phyloP scores from a whole-genome alignment of 1,140 invertebrate species.

The Euwallacea fornicatus region DNA sequence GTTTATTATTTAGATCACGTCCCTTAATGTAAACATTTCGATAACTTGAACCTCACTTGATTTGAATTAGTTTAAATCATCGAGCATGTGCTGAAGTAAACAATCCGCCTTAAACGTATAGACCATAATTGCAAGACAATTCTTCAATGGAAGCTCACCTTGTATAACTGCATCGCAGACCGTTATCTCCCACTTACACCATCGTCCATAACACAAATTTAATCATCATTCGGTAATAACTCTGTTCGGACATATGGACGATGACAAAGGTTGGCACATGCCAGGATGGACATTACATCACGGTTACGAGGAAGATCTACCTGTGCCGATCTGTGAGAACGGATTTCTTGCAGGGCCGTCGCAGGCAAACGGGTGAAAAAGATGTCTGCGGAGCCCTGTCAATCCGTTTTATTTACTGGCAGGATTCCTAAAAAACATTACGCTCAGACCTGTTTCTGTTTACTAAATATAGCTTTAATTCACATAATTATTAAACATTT shows the following conservation, averaged over 20 bases:
- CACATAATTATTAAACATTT: too few species aligned
- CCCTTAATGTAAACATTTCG: too few species aligned
- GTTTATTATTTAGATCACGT: too few species aligned
- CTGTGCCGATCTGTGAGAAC: slow-evolving; percentile 6
- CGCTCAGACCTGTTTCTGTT: too few species aligned
- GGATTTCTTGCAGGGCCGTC: not conserved
- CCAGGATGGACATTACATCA: slow-evolving; percentile 30
- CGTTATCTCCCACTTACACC: not conserved
- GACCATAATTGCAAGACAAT: too few species aligned
- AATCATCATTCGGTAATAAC: slow-evolving; percentile 10
- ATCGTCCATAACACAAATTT: slow-evolving; percentile 7
- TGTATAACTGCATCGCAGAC: slow-evolving; percentile 1
- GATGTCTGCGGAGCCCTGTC: slow-evolving; percentile 19
- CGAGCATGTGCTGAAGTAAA: too few species aligned
- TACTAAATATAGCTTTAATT: too few species aligned
- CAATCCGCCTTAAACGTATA: too few species aligned
- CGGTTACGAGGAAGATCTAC: slow-evolving; percentile 17
- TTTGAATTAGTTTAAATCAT: too few species aligned
- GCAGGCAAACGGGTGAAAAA: slow-evolving; percentile 12
- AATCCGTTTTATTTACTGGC: slow-evolving; percentile 4
- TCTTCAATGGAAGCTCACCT: not conserved
- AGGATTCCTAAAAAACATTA: too few species aligned
- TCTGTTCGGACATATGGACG: slow-evolving; percentile 8
- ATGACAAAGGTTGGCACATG: slow-evolving; percentile 29
- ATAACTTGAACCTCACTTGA: too few species aligned